Evolutionary conservation across 2,888 invertebrate genomes (phyloP).

Genomic region (Phyllotreta striolata): DNA sequence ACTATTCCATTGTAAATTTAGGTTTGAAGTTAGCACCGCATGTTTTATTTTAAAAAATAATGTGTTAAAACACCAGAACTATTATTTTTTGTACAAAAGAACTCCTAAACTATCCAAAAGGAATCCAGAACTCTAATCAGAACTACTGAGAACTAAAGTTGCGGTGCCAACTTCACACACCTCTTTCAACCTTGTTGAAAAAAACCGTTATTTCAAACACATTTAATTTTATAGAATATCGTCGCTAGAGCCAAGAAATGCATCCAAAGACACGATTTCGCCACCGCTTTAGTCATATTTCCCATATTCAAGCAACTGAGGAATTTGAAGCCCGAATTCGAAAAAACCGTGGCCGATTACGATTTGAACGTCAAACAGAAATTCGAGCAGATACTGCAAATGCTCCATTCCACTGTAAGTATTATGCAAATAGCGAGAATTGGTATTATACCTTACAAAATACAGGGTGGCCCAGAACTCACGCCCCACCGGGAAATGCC

Average conservation of each 20-base stretch:
- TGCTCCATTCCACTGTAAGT: constrained; percentile 77
- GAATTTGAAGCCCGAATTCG: constrained; percentile 80
- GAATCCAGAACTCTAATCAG: too few species aligned
- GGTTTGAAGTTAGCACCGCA: too few species aligned
- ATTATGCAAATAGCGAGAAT: constrained; percentile 16
- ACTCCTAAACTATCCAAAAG: too few species aligned
- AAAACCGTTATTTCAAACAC: not conserved
- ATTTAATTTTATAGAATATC: constrained; percentile 67
- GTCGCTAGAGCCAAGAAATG: constrained; percentile 77
- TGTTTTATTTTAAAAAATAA: too few species aligned
- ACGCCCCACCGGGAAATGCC: too few species aligned
- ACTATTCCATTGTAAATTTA: too few species aligned
- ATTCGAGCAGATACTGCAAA: constrained; percentile 76
- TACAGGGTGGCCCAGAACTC: too few species aligned
- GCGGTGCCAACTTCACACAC: too few species aligned
- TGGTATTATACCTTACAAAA: too few species aligned
- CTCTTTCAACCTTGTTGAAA: not conserved
- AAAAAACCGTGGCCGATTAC: constrained; percentile 77
- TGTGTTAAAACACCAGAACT: too few species aligned
- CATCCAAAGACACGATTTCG: constrained; percentile 80
- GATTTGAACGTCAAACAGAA: constrained; percentile 74
- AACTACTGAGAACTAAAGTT: too few species aligned
- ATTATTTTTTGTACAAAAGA: too few species aligned
- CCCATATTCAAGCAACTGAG: constrained; percentile 83
- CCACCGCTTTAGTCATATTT: constrained; percentile 80